These are phyloP conservation scores for Phenacoccus solenopsis DNA, from an alignment of 1,140 invertebrate species.

Conservation along the genomic window DNA sequence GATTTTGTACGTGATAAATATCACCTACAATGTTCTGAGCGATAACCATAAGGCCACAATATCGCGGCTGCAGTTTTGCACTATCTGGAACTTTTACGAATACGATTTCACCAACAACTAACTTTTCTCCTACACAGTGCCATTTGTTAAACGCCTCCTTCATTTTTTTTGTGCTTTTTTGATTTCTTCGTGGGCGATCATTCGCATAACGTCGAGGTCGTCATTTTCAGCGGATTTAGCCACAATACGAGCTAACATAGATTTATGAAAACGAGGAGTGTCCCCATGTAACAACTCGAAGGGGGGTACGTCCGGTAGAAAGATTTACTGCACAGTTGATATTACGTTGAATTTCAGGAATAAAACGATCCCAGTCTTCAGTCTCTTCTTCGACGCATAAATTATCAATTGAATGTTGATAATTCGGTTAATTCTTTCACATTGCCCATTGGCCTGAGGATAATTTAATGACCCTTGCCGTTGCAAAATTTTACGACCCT, in stretches of 20 bases:
- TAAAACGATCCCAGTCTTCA: background rate
- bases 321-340: background rate
- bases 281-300: background rate
- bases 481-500: too few species aligned
- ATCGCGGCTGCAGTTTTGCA: slow-evolving; percentile 5
- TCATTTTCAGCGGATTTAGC: background rate
- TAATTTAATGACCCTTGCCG: too few species aligned
- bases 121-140: too few species aligned
- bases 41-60: background rate
- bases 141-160: too few species aligned
- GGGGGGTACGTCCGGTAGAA: background rate
- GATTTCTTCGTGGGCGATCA: background rate
- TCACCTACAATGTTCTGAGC: background rate
- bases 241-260: background rate
- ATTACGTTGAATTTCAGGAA: background rate
- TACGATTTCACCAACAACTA: too few species aligned
- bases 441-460: background rate
- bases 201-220: background rate
- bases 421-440: background rate
- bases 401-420: background rate
- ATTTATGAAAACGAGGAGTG: background rate
- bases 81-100: background rate
- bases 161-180: too few species aligned
- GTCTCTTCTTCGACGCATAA: background rate
- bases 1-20: background rate